These are phyloP conservation scores for Deroplatys truncata DNA, from an alignment of 2,888 invertebrate species.

Conservation along the genomic window DNA sequence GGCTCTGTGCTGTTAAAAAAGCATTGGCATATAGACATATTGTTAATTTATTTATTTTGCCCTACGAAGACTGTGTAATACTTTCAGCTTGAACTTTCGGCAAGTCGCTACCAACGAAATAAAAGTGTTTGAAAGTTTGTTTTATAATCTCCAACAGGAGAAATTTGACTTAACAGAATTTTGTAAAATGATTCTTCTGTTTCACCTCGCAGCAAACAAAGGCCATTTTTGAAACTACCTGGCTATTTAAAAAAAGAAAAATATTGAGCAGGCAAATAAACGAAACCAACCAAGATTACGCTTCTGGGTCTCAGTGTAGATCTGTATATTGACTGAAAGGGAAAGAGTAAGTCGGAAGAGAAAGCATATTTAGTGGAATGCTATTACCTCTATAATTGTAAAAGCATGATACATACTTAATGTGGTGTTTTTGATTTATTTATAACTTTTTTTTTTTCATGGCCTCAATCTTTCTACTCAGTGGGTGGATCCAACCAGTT, in stretches of 20 bases:
- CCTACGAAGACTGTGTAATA: conserved; percentile 1
- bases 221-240: background rate
- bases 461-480: conserved; percentile 22
- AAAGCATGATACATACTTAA: background rate
- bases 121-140: background rate
- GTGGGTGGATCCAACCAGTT: conserved; percentile 4
- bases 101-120: background rate
- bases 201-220: background rate
- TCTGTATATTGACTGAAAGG: conserved; percentile 9
- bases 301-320: conserved; percentile 4
- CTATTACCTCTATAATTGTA: background rate
- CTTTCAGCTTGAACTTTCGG: background rate
- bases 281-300: background rate
- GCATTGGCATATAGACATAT: background rate
- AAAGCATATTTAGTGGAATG: background rate
- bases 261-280: background rate
- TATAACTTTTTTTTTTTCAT: background rate
- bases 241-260: background rate
- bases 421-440: background rate
- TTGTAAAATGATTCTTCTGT: background rate
- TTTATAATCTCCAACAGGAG: background rate
- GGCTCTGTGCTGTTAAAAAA: background rate
- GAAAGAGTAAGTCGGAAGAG: background rate
- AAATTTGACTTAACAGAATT: background rate
- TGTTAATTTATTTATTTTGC: conserved; percentile 8